Conservation (phyloP, 2,888 invertebrate genomes). For the Leucophenga maculata region DNA sequence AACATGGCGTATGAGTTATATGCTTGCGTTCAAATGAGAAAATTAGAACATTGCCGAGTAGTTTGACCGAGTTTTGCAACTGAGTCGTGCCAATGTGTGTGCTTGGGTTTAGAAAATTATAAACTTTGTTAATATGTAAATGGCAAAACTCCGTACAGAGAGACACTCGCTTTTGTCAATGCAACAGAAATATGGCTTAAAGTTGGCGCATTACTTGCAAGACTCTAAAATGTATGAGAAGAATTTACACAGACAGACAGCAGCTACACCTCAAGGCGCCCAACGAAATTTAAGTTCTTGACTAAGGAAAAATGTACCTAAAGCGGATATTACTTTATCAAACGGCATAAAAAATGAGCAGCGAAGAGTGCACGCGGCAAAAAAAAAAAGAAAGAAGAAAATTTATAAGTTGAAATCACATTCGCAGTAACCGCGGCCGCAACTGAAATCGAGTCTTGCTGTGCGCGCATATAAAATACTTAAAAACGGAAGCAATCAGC, state of each 20-base stretch:
- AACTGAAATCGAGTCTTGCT: slow-evolving; percentile 13
- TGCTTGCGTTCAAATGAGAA: background rate
- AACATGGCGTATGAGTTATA: slow-evolving; percentile 32
- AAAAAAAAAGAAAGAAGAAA: background rate
- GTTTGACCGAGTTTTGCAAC: slow-evolving; percentile 28
- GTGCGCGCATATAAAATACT: slow-evolving; percentile 12
- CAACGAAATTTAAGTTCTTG: too few relatives aligned
- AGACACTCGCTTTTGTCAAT: background rate
- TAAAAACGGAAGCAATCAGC: slow-evolving; percentile 60
- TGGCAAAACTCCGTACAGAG: too few relatives aligned
- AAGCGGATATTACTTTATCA: slow-evolving; percentile 65
- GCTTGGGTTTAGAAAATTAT: slow-evolving; percentile 35
- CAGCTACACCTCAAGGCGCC: background rate
- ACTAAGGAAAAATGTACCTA: slow-evolving; percentile 50
- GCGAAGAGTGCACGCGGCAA: slow-evolving; percentile 35
- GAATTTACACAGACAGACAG: background rate
- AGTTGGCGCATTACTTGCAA: slow-evolving; percentile 58
- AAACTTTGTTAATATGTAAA: background rate
- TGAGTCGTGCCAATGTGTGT: slow-evolving; percentile 42
- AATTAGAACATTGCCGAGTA: slow-evolving; percentile 11
- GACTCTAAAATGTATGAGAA: background rate
- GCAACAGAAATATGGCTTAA: slow-evolving; percentile 53
- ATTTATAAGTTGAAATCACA: too few relatives aligned
- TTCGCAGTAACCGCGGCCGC: too few relatives aligned
- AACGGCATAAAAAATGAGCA: slow-evolving; percentile 64